Percentiles rank a stretch among this genome's conserved stretches.
Conservation (phyloP, 1,140 invertebrate genomes). For the Acyrthosiphon pisum region DNA sequence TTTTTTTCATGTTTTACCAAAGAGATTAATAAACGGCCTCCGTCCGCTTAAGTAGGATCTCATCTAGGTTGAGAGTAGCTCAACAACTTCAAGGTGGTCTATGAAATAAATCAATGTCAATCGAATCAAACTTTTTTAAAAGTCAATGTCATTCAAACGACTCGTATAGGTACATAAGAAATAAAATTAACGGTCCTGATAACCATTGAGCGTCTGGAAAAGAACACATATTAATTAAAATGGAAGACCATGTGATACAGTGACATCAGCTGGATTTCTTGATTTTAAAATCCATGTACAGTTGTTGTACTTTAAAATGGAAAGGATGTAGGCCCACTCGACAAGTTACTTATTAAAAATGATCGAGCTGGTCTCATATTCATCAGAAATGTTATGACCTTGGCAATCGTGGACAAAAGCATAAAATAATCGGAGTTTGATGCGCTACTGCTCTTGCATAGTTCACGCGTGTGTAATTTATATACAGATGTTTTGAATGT, state of each 20-base stretch:
- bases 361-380: not conserved
- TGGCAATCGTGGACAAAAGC: too few relatives aligned
- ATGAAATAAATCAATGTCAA: not conserved
- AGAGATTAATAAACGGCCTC: not conserved
- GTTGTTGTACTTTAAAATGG: not conserved
- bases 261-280: not conserved
- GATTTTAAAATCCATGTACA: not conserved
- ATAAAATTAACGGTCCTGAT: not conserved
- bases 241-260: too few relatives aligned
- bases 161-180: not conserved
- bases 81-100: not conserved
- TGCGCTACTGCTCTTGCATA: too few relatives aligned
- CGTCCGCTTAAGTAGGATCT: not conserved
- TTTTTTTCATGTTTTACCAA: not conserved
- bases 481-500: too few relatives aligned
- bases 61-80: not conserved
- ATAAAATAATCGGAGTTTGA: too few relatives aligned
- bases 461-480: too few relatives aligned
- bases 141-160: not conserved
- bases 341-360: not conserved
- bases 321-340: not conserved
- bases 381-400: too few relatives aligned
- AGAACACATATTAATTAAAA: not conserved
- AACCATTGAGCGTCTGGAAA: not conserved
- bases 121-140: not conserved